phyloP scores from a whole-genome alignment of 2,113 vertebrate species.

The Chaenocephalus aceratus region DNA sequence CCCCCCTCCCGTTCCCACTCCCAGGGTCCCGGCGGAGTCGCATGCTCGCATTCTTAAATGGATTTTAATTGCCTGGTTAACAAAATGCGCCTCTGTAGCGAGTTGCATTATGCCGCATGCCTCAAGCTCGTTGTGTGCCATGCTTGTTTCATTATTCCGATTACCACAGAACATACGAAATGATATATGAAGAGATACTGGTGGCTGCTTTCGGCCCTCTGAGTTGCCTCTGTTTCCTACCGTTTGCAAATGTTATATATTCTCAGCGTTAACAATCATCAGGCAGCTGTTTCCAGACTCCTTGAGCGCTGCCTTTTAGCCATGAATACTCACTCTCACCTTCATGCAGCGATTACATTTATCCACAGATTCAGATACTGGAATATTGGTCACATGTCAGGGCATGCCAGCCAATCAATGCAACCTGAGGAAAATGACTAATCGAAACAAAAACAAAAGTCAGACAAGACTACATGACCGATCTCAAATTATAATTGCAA shows the following conservation, averaged over 20 bases:
- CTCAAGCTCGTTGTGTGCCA: neutral
- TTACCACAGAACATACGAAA: neutral
- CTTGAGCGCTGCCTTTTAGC: no score
- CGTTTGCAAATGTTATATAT: neutral
- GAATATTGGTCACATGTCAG: no score
- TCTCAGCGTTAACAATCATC: neutral
- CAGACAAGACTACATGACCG: no score
- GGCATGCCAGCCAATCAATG: no score
- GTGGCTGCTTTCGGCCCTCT: neutral
- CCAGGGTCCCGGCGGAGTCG: constrained; percentile 4
- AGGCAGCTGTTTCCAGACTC: no score
- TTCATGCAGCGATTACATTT: no score
- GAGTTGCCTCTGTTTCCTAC: neutral
- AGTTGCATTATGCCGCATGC: neutral
- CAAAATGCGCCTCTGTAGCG: constrained; percentile 19
- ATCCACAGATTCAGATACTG: no score
- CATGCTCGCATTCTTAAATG: constrained; percentile 33
- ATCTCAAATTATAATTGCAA: no score
- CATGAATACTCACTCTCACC: no score
- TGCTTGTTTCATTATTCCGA: neutral
- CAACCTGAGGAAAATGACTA: no score
- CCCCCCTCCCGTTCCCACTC: neutral
- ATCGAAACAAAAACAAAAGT: no score
- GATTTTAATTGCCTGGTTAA: constrained; percentile 52
- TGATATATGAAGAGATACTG: neutral